Percentiles rank a stretch among this genome's conserved stretches.
Evolutionary conservation across 2,797 vertebrate species (phyloP).

Genomic region (Sibirionetta formosa): DNA sequence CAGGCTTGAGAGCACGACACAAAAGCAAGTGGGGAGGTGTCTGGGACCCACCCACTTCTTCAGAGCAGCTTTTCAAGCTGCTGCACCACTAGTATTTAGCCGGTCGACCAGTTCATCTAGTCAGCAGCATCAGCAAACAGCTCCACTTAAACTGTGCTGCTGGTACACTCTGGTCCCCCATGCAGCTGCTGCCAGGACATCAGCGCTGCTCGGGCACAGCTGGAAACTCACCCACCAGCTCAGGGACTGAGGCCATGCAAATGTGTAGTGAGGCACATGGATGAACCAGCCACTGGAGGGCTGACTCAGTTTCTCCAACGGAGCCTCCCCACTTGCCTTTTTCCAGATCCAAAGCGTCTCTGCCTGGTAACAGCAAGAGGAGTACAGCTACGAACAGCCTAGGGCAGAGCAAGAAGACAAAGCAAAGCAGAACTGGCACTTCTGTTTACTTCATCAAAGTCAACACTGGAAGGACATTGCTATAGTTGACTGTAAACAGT

Average conservation of each 20-base stretch:
- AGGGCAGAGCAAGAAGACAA: neutral
- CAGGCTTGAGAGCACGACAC: neutral
- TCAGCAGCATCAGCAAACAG: slow-evolving; percentile 7
- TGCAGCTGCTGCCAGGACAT: neutral
- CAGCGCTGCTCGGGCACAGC: neutral
- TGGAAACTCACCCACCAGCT: neutral
- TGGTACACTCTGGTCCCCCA: neutral
- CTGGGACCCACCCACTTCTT: slow-evolving; percentile 16
- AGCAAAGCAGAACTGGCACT: neutral
- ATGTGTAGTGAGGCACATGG: neutral
- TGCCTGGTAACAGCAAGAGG: neutral
- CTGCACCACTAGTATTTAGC: slow-evolving; percentile 33
- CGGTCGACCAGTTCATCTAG: slow-evolving; percentile 30
- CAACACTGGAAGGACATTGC: neutral
- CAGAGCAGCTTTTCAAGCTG: slow-evolving; percentile 45
- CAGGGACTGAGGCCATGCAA: fast-evolving
- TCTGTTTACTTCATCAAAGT: neutral
- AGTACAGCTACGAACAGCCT: neutral
- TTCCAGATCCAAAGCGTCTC: neutral
- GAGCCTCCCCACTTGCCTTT: fast-evolving
- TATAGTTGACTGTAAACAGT: neutral
- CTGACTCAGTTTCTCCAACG: neutral
- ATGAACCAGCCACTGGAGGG: neutral
- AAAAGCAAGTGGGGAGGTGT: neutral
- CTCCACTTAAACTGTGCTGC: neutral